These are phyloP conservation scores for Neodiprion pinetum DNA, from an alignment of 1,140 invertebrate genomes.

Conservation along the genomic window DNA sequence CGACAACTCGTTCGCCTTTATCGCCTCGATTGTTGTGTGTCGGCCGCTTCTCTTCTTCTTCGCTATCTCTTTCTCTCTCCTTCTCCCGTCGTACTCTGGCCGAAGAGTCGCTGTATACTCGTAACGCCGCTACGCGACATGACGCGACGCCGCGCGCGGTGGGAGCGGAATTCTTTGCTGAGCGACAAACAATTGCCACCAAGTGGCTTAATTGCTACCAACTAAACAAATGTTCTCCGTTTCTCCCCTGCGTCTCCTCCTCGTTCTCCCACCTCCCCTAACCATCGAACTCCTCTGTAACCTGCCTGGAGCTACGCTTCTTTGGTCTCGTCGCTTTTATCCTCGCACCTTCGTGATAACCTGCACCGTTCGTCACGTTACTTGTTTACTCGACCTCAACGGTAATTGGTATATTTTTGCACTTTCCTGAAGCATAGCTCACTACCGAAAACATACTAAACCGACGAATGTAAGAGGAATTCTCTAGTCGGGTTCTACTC, in stretches of 20 bases:
- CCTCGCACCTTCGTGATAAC: no score
- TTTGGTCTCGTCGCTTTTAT: slow-evolving; percentile 17
- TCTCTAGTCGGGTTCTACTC: no score
- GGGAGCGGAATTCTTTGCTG: slow-evolving; percentile 62
- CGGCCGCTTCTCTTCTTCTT: slow-evolving; percentile 34
- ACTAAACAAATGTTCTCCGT: slow-evolving; percentile 59
- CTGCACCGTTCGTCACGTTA: no score
- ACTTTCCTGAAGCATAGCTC: no score
- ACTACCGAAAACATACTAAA: no score
- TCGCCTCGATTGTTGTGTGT: slow-evolving; percentile 46
- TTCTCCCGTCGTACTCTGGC: no score
- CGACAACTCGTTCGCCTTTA: slow-evolving; percentile 46
- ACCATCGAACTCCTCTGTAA: slow-evolving; percentile 8
- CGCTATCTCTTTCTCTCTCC: background rate
- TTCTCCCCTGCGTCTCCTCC: slow-evolving; percentile 10
- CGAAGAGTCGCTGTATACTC: no score
- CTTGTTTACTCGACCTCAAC: no score
- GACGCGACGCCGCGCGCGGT: slow-evolving; percentile 30
- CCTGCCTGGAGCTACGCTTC: slow-evolving; percentile 14
- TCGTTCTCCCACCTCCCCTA: slow-evolving; percentile 14
- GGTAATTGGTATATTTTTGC: no score
- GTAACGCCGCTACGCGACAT: background rate
- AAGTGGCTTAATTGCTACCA: slow-evolving; percentile 65
- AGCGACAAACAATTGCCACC: slow-evolving; percentile 64
- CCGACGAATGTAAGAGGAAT: no score